Percentiles rank a stretch among this genome's conserved stretches.
phyloP scores from a whole-genome alignment of 1,140 invertebrate genomes.

The Trachelipus rathkii region DNA sequence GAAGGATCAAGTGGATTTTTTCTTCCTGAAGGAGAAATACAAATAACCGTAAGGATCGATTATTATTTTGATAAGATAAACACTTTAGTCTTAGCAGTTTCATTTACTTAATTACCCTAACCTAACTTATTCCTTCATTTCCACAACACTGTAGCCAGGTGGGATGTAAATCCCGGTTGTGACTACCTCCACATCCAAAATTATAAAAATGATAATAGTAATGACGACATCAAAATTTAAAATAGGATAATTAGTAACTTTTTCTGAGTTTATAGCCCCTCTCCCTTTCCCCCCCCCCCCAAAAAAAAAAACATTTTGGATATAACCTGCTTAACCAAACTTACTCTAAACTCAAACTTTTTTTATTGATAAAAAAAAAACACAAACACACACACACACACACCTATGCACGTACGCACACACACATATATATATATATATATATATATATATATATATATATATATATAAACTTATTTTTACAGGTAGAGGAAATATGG shows the following conservation, averaged over 20 bases:
- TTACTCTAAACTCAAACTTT: too few relatives aligned
- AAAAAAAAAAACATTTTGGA: too few relatives aligned
- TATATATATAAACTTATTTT: neutral
- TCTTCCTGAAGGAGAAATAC: conserved; percentile 12
- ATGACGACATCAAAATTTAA: too few relatives aligned
- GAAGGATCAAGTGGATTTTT: conserved; percentile 22
- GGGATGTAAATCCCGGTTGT: neutral
- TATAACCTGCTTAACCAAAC: too few relatives aligned
- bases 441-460: neutral
- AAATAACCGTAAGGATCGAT: neutral
- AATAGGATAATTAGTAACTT: too few relatives aligned
- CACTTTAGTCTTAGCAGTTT: neutral
- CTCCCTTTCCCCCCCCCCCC: too few relatives aligned
- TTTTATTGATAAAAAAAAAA: too few relatives aligned
- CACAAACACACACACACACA: neutral
- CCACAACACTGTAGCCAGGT: too few relatives aligned
- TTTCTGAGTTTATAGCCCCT: too few relatives aligned
- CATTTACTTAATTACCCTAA: neutral
- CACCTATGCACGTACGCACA: neutral
- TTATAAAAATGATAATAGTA: too few relatives aligned
- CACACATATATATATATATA: neutral
- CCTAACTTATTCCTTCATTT: too few relatives aligned
- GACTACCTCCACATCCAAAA: too few relatives aligned
- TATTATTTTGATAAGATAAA: neutral
- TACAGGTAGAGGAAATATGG: neutral